These are phyloP conservation scores for Alcedo quadribrachys DNA, from an alignment of 2,797 vertebrate species.

Conservation along the genomic window DNA sequence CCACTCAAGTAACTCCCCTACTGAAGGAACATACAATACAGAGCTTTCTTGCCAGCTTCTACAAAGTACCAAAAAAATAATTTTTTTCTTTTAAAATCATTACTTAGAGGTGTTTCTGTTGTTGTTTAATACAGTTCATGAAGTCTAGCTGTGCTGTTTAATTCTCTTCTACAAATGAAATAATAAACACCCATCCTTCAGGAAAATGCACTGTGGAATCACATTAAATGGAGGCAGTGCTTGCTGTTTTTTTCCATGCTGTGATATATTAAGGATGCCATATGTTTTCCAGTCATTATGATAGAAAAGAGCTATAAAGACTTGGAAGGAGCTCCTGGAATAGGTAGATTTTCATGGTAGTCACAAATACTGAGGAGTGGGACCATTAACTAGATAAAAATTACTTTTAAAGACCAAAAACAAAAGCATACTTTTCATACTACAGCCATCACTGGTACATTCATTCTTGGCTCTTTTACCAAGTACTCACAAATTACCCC, in stretches of 20 bases:
- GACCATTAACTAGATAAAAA: background rate
- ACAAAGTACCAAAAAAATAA: background rate
- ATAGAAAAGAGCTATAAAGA: background rate
- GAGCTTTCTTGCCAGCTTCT: background rate
- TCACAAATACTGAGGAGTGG: background rate
- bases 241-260: background rate
- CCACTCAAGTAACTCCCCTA: background rate
- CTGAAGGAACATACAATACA: background rate
- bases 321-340: background rate
- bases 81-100: background rate
- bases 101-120: background rate
- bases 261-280: background rate
- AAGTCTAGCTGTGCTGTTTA: background rate
- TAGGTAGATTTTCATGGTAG: background rate
- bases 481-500: background rate
- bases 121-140: background rate
- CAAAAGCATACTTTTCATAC: background rate
- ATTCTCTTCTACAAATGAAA: background rate
- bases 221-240: background rate
- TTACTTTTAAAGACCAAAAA: background rate
- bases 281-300: background rate
- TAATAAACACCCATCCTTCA: background rate
- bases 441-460: background rate
- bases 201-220: background rate
- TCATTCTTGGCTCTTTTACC: background rate